Percentiles rank a stretch among this genome's conserved stretches.
Conservation (phyloP, 2,888 invertebrate genomes). For the Polyommatus iphigenia region DNA sequence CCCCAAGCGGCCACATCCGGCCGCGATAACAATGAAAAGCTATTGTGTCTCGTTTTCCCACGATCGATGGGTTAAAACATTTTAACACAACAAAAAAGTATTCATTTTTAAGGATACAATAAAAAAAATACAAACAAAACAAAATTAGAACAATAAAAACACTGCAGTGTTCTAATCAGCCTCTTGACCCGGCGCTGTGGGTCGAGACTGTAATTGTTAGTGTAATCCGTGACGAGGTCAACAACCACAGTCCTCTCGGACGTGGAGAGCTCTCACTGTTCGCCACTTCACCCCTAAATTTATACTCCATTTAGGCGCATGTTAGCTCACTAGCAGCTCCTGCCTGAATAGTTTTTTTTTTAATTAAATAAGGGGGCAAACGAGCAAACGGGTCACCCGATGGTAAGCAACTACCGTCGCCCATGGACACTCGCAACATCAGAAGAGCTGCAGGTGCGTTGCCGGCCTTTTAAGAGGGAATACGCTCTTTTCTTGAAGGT, state of each 20-base stretch:
- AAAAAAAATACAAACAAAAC: background rate
- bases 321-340: background rate
- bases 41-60: no score
- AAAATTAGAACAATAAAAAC: conserved; percentile 13
- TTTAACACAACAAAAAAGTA: background rate
- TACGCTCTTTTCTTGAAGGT: no score
- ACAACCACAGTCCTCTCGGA: conserved; percentile 11
- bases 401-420: no score
- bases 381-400: no score
- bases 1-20: no score
- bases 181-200: conserved; percentile 19
- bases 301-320: background rate
- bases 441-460: no score
- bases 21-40: no score
- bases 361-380: no score
- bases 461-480: no score
- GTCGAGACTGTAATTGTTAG: conserved; percentile 27
- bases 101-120: background rate
- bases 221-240: conserved; percentile 24
- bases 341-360: no score
- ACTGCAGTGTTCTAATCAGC: conserved; percentile 17
- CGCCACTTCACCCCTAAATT: conserved; percentile 20
- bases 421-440: no score
- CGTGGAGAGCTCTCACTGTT: conserved; percentile 3
- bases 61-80: no score